Percentiles rank a stretch among this genome's conserved stretches.
Evolutionary conservation across 2,113 vertebrate genomes (phyloP).

Genomic region (Dasyornis broadbenti): DNA sequence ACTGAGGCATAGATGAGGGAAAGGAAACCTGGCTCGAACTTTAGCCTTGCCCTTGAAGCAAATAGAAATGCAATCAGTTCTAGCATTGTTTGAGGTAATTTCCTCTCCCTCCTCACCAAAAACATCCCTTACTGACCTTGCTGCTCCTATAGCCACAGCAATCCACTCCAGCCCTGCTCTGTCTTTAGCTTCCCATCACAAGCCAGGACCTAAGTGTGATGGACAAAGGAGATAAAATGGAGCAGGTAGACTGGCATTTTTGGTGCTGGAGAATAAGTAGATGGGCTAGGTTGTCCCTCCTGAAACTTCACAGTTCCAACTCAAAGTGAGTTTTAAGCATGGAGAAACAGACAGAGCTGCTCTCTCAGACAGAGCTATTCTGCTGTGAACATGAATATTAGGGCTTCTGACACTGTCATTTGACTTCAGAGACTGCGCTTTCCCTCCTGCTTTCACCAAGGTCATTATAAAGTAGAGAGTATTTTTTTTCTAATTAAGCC

Average conservation of each 20-base stretch:
- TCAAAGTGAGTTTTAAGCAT: neutral
- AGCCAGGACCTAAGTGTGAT: neutral
- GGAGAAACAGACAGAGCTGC: neutral
- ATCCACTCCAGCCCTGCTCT: neutral
- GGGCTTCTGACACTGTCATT: neutral
- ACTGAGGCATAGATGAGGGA: neutral
- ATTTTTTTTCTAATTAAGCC: neutral
- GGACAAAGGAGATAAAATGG: neutral
- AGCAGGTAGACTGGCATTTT: neutral
- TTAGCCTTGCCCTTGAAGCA: neutral
- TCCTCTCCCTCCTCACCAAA: neutral
- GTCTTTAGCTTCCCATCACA: neutral
- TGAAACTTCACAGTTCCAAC: neutral
- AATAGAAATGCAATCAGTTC: neutral
- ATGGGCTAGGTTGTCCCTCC: neutral
- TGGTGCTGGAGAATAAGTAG: neutral
- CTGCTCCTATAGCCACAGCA: neutral
- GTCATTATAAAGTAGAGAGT: neutral
- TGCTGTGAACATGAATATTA: neutral
- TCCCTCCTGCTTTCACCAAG: neutral
- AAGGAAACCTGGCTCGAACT: neutral
- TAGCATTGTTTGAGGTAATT: neutral
- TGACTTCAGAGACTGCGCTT: neutral
- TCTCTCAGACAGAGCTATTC: neutral
- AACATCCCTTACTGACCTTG: neutral